phyloP scores from a whole-genome alignment of 2,113 vertebrate genomes.

The Gadus chalcogrammus region DNA sequence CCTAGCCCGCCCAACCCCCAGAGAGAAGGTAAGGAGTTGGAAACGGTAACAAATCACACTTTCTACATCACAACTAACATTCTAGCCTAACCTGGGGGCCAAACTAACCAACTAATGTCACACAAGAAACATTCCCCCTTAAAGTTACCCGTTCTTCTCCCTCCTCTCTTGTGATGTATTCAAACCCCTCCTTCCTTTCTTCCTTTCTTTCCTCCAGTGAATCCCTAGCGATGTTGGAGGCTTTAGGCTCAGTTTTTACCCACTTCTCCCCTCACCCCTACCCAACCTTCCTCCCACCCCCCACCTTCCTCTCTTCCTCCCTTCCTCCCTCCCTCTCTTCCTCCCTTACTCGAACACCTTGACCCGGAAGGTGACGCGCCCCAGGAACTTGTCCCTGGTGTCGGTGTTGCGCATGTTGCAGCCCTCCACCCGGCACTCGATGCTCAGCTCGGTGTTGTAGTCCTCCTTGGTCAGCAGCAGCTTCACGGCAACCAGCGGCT shows the following conservation, averaged over 20 bases:
- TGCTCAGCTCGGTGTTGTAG: constrained; percentile 77
- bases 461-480: constrained; percentile 71
- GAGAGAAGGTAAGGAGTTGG: constrained; percentile 37
- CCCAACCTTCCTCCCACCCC: constrained; percentile 1
- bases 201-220: constrained; percentile 25
- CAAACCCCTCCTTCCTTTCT: constrained; percentile 1
- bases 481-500: constrained; percentile 93
- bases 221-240: constrained; percentile 51
- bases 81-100: constrained; percentile 13
- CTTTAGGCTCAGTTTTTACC: constrained; percentile 32
- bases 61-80: constrained; percentile 13
- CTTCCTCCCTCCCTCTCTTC: neutral
- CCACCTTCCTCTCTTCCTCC: constrained; percentile 10
- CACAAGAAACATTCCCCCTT: too few relatives aligned
- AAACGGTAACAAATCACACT: constrained; percentile 57
- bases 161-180: neutral
- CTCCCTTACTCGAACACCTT: constrained; percentile 75
- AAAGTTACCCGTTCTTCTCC: too few relatives aligned
- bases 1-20: too few relatives aligned
- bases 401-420: constrained; percentile 84
- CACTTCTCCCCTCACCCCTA: constrained; percentile 6
- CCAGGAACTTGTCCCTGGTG: constrained; percentile 94
- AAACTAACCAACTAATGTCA: neutral
- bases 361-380: constrained; percentile 88
- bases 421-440: constrained; percentile 89